Percentiles rank a stretch among this genome's conserved stretches.
These are phyloP conservation scores for Reinhardtius hippoglossoides DNA, from an alignment of 2,113 vertebrate genomes.

Conservation along the genomic window DNA sequence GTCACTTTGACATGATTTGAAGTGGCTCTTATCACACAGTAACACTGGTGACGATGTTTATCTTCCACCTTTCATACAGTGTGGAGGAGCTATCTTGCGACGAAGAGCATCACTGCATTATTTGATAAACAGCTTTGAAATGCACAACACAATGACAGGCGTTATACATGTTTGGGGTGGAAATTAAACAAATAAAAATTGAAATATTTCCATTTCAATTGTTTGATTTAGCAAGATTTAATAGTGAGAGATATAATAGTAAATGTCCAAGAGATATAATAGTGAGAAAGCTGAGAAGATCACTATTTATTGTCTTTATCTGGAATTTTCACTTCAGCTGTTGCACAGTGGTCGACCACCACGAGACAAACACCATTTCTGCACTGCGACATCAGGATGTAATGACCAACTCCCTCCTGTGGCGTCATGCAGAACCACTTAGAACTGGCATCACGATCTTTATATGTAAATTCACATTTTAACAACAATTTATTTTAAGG, in stretches of 20 bases:
- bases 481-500: background rate
- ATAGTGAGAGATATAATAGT: background rate
- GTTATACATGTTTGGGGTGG: background rate
- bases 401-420: slow-evolving; percentile 38
- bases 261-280: background rate
- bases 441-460: background rate
- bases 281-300: background rate
- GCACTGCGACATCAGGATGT: slow-evolving; percentile 70
- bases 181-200: background rate
- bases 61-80: background rate
- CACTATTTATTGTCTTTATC: background rate
- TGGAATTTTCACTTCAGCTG: slow-evolving; percentile 28
- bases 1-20: background rate
- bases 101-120: background rate
- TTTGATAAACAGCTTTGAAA: background rate
- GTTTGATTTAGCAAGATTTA: background rate
- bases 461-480: background rate
- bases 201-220: background rate
- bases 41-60: background rate
- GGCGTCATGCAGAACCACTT: slow-evolving; percentile 37
- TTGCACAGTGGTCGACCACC: slow-evolving; percentile 21
- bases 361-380: slow-evolving; percentile 40
- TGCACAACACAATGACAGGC: background rate
- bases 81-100: background rate
- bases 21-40: background rate